Evolutionary conservation across 2,113 vertebrate genomes (phyloP).

Genomic region (Spea multiplicata): DNA sequence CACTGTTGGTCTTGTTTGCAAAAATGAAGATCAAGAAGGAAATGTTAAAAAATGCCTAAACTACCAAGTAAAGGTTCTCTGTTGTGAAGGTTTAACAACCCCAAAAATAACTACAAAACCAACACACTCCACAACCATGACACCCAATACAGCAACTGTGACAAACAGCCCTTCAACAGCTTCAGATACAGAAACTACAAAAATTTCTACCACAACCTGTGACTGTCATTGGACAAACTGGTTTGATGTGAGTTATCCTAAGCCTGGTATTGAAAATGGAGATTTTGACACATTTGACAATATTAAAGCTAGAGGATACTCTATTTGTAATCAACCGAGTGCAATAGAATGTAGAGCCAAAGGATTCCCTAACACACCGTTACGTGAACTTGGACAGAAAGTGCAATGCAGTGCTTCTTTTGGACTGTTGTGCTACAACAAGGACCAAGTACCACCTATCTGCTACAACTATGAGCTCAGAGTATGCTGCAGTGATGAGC

Average conservation of each 20-base stretch:
- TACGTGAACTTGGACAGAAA: slow-evolving; percentile 54
- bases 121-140: accelerated
- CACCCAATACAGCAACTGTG: neutral
- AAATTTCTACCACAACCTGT: neutral
- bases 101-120: neutral
- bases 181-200: accelerated
- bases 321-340: slow-evolving; percentile 51
- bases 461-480: slow-evolving; percentile 64
- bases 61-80: slow-evolving; percentile 60
- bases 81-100: slow-evolving; percentile 51
- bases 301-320: neutral
- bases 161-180: neutral
- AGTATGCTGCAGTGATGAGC: slow-evolving; percentile 61
- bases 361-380: slow-evolving; percentile 46
- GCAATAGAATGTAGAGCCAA: slow-evolving; percentile 63
- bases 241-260: slow-evolving; percentile 29
- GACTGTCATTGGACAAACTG: slow-evolving; percentile 22
- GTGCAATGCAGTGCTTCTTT: slow-evolving; percentile 54
- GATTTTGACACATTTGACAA: neutral
- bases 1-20: no score
- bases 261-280: slow-evolving; percentile 16
- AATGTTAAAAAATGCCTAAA: slow-evolving; percentile 60
- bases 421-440: slow-evolving; percentile 62
- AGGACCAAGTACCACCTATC: slow-evolving; percentile 57
- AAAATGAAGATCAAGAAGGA: slow-evolving; percentile 59